phyloP scores from a whole-genome alignment of 2,888 invertebrate genomes.

The Ophion slaviceki region DNA sequence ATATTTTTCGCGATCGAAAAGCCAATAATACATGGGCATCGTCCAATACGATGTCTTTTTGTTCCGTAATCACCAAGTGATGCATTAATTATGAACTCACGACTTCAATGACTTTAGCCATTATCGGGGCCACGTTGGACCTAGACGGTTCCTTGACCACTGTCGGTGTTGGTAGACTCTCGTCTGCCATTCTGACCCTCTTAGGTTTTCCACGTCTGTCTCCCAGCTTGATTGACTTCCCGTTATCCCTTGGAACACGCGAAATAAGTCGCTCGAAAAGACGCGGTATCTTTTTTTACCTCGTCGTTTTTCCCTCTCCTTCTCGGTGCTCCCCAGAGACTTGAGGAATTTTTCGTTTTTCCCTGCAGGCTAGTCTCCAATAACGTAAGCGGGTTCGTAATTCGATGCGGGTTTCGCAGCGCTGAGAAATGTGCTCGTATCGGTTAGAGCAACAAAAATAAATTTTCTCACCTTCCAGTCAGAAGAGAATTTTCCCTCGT shows the following conservation, averaged over 20 bases:
- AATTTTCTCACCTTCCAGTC: background rate
- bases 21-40: background rate
- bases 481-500: too few relatives aligned
- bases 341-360: background rate
- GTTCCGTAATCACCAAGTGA: background rate
- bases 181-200: conserved; percentile 88
- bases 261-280: conserved; percentile 17
- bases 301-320: background rate
- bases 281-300: background rate
- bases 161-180: conserved; percentile 84
- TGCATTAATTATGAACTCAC: conserved; percentile 82
- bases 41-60: background rate
- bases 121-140: conserved; percentile 84
- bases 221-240: conserved; percentile 81
- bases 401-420: background rate
- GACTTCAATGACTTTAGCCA: conserved; percentile 87
- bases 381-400: background rate
- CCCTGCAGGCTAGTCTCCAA: background rate
- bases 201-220: conserved; percentile 81
- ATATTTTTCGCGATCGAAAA: background rate
- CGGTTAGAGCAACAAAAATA: background rate
- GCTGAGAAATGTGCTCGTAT: background rate
- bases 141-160: conserved; percentile 85
- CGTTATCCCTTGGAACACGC: conserved; percentile 21
- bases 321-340: background rate